Conservation (phyloP, 2,888 invertebrate species). For the Dusona sp. region DNA sequence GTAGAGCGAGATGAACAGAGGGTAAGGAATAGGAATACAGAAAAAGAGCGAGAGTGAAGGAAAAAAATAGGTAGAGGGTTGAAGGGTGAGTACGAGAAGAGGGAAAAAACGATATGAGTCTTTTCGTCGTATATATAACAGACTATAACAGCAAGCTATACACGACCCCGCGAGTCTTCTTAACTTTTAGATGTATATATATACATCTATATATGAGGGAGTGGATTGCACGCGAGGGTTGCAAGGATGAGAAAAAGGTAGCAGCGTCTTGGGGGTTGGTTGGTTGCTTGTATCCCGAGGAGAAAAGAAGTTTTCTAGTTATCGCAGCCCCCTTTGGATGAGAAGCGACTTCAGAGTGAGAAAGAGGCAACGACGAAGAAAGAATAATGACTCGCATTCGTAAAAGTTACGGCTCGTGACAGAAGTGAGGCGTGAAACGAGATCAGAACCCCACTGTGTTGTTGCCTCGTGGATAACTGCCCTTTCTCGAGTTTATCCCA, state of each 20-base stretch:
- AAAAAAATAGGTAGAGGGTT: conserved; percentile 70
- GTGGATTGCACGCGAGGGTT: conserved; percentile 61
- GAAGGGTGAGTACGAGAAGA: conserved; percentile 64
- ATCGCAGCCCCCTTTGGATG: conserved; percentile 71
- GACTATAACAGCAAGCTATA: conserved; percentile 61
- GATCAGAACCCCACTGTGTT: conserved; percentile 77
- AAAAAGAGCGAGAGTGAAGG: conserved; percentile 64
- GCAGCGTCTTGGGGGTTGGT: conserved; percentile 68
- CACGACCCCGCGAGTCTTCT: conserved; percentile 56
- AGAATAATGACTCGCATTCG: conserved; percentile 75
- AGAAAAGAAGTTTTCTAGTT: conserved; percentile 84
- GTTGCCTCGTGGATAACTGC: conserved; percentile 70
- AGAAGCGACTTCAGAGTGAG: conserved; percentile 29
- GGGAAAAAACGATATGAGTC: conserved; percentile 66
- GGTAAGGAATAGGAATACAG: conserved; percentile 74
- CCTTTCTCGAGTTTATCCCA: conserved; percentile 79
- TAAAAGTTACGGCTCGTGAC: conserved; percentile 81
- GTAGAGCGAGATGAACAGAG: conserved; percentile 73
- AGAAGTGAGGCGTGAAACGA: conserved; percentile 85
- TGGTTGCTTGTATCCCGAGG: conserved; percentile 65
- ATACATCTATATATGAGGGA: conserved; percentile 14
- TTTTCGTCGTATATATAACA: conserved; percentile 57
- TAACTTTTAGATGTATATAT: conserved; percentile 27
- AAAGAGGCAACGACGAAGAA: conserved; percentile 46
- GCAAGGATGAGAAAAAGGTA: conserved; percentile 63